Conservation (phyloP, 2,888 invertebrate genomes). For the Drosophila monieri region DNA sequence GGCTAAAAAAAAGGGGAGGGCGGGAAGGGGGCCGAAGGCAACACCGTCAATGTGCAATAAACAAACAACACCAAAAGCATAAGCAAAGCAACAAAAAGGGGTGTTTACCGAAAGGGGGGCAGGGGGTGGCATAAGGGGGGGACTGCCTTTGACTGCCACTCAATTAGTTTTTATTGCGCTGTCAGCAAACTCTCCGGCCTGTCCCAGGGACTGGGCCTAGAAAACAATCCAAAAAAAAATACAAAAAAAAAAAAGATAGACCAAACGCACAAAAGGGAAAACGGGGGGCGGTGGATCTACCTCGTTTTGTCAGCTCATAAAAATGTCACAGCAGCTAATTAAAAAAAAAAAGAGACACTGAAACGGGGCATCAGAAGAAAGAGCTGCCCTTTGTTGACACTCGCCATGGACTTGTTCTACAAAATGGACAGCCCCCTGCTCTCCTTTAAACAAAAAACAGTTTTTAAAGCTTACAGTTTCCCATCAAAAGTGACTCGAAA, state of each 20-base stretch:
- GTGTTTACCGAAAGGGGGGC: not conserved
- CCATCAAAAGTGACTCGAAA: not conserved
- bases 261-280: not conserved
- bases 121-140: no score
- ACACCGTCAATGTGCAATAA: constrained; percentile 64
- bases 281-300: constrained; percentile 18
- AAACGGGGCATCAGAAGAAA: constrained; percentile 14
- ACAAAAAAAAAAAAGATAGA: not conserved
- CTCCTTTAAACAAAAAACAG: not conserved
- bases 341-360: constrained; percentile 29
- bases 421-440: not conserved
- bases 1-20: constrained; percentile 12
- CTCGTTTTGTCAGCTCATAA: constrained; percentile 76
- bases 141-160: constrained; percentile 54
- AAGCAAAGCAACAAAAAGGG: constrained; percentile 44
- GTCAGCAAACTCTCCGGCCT: constrained; percentile 59
- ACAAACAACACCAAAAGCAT: constrained; percentile 56
- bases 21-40: constrained; percentile 17
- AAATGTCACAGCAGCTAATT: constrained; percentile 75
- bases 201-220: constrained; percentile 20
- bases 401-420: not conserved
- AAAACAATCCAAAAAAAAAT: constrained; percentile 6
- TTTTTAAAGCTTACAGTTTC: not conserved
- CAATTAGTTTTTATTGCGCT: constrained; percentile 81
- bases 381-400: constrained; percentile 13